phyloP scores from a whole-genome alignment of 2,797 vertebrate species.

The Megalops cyprinoides region DNA sequence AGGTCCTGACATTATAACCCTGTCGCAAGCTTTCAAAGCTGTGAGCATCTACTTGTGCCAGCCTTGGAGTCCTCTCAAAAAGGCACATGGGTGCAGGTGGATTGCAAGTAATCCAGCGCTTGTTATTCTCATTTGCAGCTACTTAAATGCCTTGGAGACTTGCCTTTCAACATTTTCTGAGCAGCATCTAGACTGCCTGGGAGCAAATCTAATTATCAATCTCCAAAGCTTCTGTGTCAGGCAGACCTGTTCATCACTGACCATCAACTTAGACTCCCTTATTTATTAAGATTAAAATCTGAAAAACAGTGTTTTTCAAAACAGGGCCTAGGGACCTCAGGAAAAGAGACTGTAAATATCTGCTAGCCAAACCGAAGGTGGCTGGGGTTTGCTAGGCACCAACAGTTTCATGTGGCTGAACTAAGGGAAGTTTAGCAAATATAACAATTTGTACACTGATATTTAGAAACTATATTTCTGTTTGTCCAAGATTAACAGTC shows the following conservation, averaged over 20 bases:
- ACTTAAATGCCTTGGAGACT: neutral
- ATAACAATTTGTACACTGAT: neutral
- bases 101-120: slow-evolving; percentile 6
- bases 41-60: neutral
- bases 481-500: too few species aligned
- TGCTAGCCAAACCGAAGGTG: too few species aligned
- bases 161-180: neutral
- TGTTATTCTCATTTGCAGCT: neutral
- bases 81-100: neutral
- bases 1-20: neutral
- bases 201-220: slow-evolving; percentile 24
- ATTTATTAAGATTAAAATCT: slow-evolving; percentile 24
- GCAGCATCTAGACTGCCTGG: neutral
- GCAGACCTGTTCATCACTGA: neutral
- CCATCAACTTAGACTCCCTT: slow-evolving; percentile 2
- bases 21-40: neutral
- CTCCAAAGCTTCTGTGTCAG: neutral
- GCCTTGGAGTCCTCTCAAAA: neutral
- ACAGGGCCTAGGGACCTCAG: neutral
- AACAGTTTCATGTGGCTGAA: neutral
- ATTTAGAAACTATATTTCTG: too few species aligned
- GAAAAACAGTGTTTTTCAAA: slow-evolving; percentile 1
- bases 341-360: slow-evolving; percentile 6
- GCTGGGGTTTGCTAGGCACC: neutral
- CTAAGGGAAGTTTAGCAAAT: neutral